A percentile compares a stretch with the other conserved stretches of the same genome.
Conservation (phyloP, 92 coral and sea anemone species). For the Virgularia gustaviana region DNA sequence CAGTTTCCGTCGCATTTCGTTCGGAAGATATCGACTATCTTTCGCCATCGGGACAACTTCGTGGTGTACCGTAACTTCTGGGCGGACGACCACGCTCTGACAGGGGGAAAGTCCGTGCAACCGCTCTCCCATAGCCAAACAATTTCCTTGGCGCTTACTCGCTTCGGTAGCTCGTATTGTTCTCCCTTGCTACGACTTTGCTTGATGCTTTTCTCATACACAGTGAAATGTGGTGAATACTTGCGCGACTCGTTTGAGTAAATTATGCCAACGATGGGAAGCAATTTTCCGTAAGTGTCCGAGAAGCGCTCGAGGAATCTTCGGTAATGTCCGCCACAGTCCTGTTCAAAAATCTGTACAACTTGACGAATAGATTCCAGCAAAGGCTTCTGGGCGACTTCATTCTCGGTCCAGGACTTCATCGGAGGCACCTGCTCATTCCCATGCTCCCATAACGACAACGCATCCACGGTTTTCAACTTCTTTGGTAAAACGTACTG, state of each 20-base stretch:
- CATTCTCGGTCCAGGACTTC: constrained; percentile 92
- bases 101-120: constrained; percentile 91
- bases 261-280: constrained; percentile 81
- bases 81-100: constrained; percentile 86
- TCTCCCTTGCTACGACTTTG: constrained; percentile 27
- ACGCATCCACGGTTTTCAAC: constrained; percentile 85
- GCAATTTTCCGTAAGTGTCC: constrained; percentile 77
- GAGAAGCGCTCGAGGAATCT: constrained; percentile 82
- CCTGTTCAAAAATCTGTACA: constrained; percentile 82
- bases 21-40: constrained; percentile 89
- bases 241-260: constrained; percentile 23
- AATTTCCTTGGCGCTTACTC: constrained; percentile 86
- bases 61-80: constrained; percentile 87
- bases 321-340: constrained; percentile 76
- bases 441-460: constrained; percentile 91
- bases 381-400: constrained; percentile 79
- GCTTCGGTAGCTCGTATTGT: constrained; percentile 89
- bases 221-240: constrained; percentile 28
- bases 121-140: constrained; percentile 98
- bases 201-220: constrained; percentile 19
- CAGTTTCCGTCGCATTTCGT: constrained; percentile 85
- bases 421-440: constrained; percentile 85
- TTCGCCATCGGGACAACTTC: constrained; percentile 97
- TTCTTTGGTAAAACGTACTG: constrained; percentile 76
- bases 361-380: constrained; percentile 81